These are phyloP conservation scores for Sternotherus odoratus DNA, from an alignment of 2,797 vertebrate species.

Conservation along the genomic window DNA sequence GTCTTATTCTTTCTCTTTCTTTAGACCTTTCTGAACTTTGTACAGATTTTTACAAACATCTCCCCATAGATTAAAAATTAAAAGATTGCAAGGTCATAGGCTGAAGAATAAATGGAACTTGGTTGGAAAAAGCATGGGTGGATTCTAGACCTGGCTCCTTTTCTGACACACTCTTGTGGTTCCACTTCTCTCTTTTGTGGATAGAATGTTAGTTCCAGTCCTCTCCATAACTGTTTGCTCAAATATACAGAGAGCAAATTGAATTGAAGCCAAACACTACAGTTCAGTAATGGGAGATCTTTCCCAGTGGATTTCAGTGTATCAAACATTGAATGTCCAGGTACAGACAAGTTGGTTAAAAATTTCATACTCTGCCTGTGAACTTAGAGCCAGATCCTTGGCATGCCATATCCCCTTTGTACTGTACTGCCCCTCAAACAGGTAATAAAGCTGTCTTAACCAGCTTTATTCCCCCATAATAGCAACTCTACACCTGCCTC, in stretches of 20 bases:
- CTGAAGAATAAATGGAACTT: not conserved
- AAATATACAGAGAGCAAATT: conserved; percentile 7
- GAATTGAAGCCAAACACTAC: not conserved
- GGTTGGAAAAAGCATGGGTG: not conserved
- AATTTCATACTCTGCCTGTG: not conserved
- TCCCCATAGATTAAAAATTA: not conserved
- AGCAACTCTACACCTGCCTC: not conserved
- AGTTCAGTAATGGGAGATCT: conserved; percentile 19
- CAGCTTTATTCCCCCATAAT: not conserved
- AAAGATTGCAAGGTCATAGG: not conserved
- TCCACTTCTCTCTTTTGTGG: not conserved
- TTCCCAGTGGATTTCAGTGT: not conserved
- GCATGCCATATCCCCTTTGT: not conserved
- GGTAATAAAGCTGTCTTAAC: not conserved
- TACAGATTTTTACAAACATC: not conserved
- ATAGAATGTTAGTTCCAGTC: not conserved
- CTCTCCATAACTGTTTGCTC: conserved; percentile 25
- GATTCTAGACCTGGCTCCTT: not conserved
- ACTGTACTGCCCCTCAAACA: not conserved
- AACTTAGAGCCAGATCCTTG: not conserved
- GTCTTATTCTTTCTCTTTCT: not conserved
- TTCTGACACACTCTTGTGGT: not conserved
- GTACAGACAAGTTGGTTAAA: not conserved
- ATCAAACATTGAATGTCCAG: not conserved
- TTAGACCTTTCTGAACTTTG: not conserved